Evolutionary conservation across 2,113 vertebrate genomes (phyloP), one percentile per base, ranked within the genome.

Genomic region (Oncorhynchus tshawytscha): DNA sequence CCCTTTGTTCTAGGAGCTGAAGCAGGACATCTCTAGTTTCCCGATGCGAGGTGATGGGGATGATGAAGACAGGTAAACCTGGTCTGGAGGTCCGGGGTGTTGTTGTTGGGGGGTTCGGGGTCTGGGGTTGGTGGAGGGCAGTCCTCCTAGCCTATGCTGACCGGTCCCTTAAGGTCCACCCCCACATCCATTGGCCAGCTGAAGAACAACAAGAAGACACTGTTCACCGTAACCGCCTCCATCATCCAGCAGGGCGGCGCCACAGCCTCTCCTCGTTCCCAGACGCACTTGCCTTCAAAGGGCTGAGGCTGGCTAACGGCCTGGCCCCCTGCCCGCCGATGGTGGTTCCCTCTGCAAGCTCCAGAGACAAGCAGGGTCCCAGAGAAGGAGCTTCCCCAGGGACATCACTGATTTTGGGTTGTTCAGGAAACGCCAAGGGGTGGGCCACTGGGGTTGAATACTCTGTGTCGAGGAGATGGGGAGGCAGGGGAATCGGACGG

Each of bases 11-110:
- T 81, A 99, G 98, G 98, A 99, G 82, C 91, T 99, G 81, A 99
- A 99, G 78, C 98, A 99, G 87, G 98, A 99, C 78, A 99, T 99
- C 88, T 99, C 97, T 71, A 99, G 98, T 78, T 99, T 99, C 84
- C n/a, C 97, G 97, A 68, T 99, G 98, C 62, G 98, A 99, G 88
- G 97, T 99, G 22, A 91, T 99, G 88, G 98, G 97, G 70, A 94
- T 99, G 85, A 90, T 99, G 82, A 95, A 96, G 89, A 95, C 94
- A 54, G 95, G 92, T 72, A 97, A 96, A 72, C 85, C 94, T 15
- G 81, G 90, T 18, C 29, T 67, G 29, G 15, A 9, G 29, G 27
- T 1, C 1, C 95, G 82, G n/a, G 60, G 85, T 31, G 51, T 18
- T 15, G 81, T 89, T 7, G 13, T n/a, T 3, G 29, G 29, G 27